These are phyloP conservation scores for Phrynocephalus versicolor DNA, from an alignment of 2,113 vertebrate genomes.

Conservation along the genomic window DNA sequence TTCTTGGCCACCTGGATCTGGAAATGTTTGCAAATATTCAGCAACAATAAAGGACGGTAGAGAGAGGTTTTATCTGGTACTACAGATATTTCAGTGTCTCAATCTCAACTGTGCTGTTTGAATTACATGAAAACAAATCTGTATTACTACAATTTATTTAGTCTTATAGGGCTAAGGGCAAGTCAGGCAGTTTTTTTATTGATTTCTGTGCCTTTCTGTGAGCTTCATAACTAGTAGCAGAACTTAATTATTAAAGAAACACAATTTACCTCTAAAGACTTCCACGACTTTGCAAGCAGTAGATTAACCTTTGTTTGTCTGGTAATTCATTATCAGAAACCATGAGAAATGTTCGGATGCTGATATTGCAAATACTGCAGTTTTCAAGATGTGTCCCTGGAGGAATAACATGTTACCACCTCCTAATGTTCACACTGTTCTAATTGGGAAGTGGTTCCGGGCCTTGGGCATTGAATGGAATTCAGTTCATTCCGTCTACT, in stretches of 20 bases:
- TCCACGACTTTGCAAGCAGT: no score
- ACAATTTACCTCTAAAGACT: no score
- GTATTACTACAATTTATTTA: neutral
- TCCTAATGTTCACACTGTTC: no score
- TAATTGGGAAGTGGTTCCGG: no score
- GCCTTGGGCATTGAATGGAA: neutral
- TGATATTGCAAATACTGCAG: no score
- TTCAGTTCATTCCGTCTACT: neutral
- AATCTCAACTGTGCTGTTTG: neutral
- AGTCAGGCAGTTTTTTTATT: neutral
- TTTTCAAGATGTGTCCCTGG: no score
- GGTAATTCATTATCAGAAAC: no score
- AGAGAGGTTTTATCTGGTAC: neutral
- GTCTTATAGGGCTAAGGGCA: neutral
- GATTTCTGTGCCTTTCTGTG: neutral
- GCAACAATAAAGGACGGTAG: neutral
- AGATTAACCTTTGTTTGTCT: no score
- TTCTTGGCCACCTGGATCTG: neutral
- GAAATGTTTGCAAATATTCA: neutral
- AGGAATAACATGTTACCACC: no score
- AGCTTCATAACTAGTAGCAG: no score
- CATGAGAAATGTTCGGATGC: no score
- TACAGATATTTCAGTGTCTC: neutral
- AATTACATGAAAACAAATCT: neutral
- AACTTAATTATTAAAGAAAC: no score